These are phyloP conservation scores for Muschampia plurimacula DNA, from an alignment of 2,888 invertebrate species.

Conservation along the genomic window DNA sequence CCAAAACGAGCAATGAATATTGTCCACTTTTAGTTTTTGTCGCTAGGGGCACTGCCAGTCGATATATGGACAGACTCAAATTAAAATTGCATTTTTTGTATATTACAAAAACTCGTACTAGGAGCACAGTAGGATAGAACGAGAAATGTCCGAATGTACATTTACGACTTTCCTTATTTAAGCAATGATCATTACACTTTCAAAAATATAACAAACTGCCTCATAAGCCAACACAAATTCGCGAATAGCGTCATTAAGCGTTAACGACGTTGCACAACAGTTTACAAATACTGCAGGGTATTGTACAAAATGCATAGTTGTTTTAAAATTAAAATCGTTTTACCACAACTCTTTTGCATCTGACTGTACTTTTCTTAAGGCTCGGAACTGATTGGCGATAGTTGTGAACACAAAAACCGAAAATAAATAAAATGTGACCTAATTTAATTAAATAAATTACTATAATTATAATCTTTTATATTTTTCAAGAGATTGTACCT, in stretches of 20 bases:
- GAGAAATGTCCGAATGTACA: too few species aligned
- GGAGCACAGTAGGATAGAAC: too few species aligned
- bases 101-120: too few species aligned
- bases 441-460: too few species aligned
- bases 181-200: background rate
- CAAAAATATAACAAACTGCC: background rate
- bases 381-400: background rate
- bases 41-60: too few species aligned
- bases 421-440: background rate
- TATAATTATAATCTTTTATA: too few species aligned
- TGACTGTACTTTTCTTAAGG: constrained; percentile 1
- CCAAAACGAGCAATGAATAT: too few species aligned
- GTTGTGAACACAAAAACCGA: background rate
- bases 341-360: constrained; percentile 2
- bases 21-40: too few species aligned
- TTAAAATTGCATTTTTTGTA: too few species aligned
- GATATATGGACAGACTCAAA: too few species aligned
- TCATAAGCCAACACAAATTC: background rate
- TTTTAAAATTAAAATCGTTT: constrained; percentile 13
- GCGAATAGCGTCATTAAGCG: constrained; percentile 1
- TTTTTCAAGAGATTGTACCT: too few species aligned
- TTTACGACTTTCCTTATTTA: too few species aligned
- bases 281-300: background rate
- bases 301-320: background rate
- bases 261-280: background rate